phyloP scores from a whole-genome alignment of 2,888 invertebrate species.

The Vesta saturnalis region DNA sequence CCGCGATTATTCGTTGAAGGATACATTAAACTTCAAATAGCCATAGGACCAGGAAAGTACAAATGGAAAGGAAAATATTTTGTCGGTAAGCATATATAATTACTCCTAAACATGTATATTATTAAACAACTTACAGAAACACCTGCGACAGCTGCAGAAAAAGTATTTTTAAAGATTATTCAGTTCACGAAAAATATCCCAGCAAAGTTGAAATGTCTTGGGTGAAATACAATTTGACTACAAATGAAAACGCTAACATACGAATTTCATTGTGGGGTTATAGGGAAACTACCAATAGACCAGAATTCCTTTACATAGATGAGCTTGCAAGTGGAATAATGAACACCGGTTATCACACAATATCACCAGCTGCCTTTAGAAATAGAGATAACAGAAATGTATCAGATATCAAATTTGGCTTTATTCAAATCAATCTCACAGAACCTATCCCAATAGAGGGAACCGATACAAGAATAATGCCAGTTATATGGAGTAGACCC shows the following conservation, averaged over 20 bases:
- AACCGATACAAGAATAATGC: conserved; percentile 55
- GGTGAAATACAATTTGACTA: conserved; percentile 87
- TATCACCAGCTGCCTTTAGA: conserved; percentile 78
- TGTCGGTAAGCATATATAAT: conserved; percentile 90
- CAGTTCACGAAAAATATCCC: conserved; percentile 78
- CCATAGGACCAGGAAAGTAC: conserved; percentile 83
- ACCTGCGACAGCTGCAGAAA: conserved; percentile 86
- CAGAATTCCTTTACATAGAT: conserved; percentile 84
- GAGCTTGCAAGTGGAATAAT: conserved; percentile 70
- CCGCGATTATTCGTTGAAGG: conserved; percentile 89
- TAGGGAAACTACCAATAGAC: conserved; percentile 82
- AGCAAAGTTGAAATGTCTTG: conserved; percentile 82
- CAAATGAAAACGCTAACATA: conserved; percentile 78
- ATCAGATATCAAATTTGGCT: conserved; percentile 84
- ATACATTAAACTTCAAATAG: conserved; percentile 86
- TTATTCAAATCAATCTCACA: conserved; percentile 87
- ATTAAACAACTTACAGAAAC: no score
- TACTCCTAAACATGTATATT: no score
- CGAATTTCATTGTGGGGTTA: conserved; percentile 91
- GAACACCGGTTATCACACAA: conserved; percentile 72
- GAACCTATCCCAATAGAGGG: conserved; percentile 68
- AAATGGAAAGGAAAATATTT: conserved; percentile 93
- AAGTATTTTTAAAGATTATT: conserved; percentile 82
- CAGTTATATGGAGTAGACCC: conserved; percentile 88
- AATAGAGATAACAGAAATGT: conserved; percentile 75